Evolutionary conservation across 2,797 vertebrate genomes (phyloP), one percentile per base, ranked within the genome.

Genomic region (Chelidonichthys spinosus): DNA sequence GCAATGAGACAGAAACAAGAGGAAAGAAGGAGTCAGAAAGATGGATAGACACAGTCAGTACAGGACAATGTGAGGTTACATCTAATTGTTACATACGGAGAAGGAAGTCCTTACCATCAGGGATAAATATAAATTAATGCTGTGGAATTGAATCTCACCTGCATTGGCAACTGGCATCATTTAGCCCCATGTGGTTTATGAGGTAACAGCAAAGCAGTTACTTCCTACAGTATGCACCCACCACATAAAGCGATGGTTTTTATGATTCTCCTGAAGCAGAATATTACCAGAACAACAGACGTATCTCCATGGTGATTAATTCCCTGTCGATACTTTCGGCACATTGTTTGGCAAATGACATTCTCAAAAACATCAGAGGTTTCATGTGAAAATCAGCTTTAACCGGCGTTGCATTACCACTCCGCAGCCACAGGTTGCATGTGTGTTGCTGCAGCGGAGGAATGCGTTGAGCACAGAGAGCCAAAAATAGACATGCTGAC

Each of bases 401-500:
- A 44, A 42, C 47, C 14, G 2, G 61, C 78, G 68, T 74, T 83
- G 60, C 69, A 39, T 81, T 85, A 74, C 39, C 66, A 49, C 33
- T 11, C 72, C 1, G 17, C 76, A 79, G 82, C 86, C 79, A 90
- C 89, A 90, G 85, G 89, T 91, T 87, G 82, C 79, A 81, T 73
- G 81, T 74, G 80, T 78, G 77, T 67, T 63, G 71, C 81, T 54
- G 63, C 63, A 74, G 78, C 33, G 11, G 54, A 61, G 78, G 74
- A 87, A 81, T 69, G 84, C 87, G 88, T 73, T 84, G 72, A 87
- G 82, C 70, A 4, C 52, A 25, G 7, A 15, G 79, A 77, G 85
- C 85, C 85, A 92, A 90, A 93, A 93, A 93, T 92, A 93, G 90
- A 84, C 87, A 46, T 54, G 78, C 66, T 85, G 88, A 90, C 79